Evolutionary conservation across 2,888 invertebrate genomes (phyloP).

Genomic region (Diaprepes abbreviatus): DNA sequence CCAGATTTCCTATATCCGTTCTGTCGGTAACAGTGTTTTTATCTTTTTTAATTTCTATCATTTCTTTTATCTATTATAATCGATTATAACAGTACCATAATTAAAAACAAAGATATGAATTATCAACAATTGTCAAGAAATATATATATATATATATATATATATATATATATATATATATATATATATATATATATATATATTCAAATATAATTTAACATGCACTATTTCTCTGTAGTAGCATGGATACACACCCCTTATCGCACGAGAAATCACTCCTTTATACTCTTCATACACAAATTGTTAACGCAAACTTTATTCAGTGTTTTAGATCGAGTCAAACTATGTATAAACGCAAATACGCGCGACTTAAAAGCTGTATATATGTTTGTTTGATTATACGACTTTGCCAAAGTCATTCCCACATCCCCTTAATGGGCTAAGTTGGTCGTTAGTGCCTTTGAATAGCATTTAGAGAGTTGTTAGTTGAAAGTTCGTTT

Average conservation of each 20-base stretch:
- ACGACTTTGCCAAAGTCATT: slow-evolving; percentile 16
- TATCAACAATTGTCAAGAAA: too few relatives aligned
- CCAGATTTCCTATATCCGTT: too few relatives aligned
- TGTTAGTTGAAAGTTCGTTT: slow-evolving; percentile 5
- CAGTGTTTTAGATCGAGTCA: neutral
- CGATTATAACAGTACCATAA: too few relatives aligned
- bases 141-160: too few relatives aligned
- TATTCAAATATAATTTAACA: too few relatives aligned
- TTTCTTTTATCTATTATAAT: too few relatives aligned
- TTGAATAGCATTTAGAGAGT: slow-evolving; percentile 7
- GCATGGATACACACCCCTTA: too few relatives aligned
- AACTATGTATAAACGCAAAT: neutral
- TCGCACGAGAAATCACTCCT: neutral
- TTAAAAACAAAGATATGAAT: too few relatives aligned
- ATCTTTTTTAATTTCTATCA: too few relatives aligned
- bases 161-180: slow-evolving; percentile 14
- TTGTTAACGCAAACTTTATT: neutral
- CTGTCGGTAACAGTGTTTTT: too few relatives aligned
- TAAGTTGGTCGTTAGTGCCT: slow-evolving; percentile 16
- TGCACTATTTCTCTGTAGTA: too few relatives aligned
- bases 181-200: slow-evolving; percentile 11
- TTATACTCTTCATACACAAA: too few relatives aligned
- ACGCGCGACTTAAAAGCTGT: neutral
- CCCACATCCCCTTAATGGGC: slow-evolving; percentile 15
- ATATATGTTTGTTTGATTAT: slow-evolving; percentile 15